A percentile compares a stretch with the other conserved stretches of the same genome.
These are phyloP conservation scores for Neomonachus schauinslandi DNA, from an alignment of 2,113 vertebrate species.

Conservation along the genomic window DNA sequence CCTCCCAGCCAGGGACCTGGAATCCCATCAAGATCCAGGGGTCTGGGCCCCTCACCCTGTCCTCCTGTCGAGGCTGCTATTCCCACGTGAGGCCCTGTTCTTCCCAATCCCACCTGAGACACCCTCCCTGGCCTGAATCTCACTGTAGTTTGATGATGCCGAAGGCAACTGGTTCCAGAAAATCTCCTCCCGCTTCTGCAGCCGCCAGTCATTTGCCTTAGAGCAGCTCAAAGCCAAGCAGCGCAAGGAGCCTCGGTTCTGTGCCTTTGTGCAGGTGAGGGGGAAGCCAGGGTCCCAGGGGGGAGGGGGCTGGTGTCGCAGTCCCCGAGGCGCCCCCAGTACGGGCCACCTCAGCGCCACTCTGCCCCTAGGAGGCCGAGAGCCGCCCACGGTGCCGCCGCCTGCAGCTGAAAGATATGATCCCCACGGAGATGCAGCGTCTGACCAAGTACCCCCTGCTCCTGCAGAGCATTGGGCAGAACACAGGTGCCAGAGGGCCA, in stretches of 20 bases:
- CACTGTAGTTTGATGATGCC: slow-evolving; percentile 88
- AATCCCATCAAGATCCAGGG: not conserved
- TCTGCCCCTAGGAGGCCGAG: slow-evolving; percentile 90
- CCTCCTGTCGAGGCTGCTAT: not conserved
- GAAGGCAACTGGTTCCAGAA: slow-evolving; percentile 96
- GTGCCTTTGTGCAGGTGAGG: slow-evolving; percentile 90
- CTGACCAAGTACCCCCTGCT: slow-evolving; percentile 95
- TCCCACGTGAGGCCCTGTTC: too few species aligned
- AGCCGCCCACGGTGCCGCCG: slow-evolving; percentile 92
- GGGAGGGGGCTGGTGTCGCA: not conserved
- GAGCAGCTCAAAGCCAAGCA: slow-evolving; percentile 93
- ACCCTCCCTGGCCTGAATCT: slow-evolving; percentile 39
- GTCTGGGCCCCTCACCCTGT: not conserved
- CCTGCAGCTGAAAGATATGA: slow-evolving; percentile 96
- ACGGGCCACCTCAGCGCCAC: not conserved
- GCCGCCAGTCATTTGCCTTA: slow-evolving; percentile 93
- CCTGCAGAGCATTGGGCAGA: slow-evolving; percentile 93
- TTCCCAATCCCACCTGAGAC: slow-evolving; percentile 16
- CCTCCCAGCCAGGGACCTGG: not conserved
- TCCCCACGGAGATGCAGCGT: slow-evolving; percentile 95
- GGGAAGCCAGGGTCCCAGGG: fast-evolving
- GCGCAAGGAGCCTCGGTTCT: slow-evolving; percentile 92
- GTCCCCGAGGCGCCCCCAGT: too few species aligned
- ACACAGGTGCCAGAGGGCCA: slow-evolving; percentile 72
- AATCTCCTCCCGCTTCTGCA: slow-evolving; percentile 94